Percentiles rank a stretch among this genome's conserved stretches.
Evolutionary conservation across 2,888 invertebrate species (phyloP).

Genomic region (Subacronicta megacephala): DNA sequence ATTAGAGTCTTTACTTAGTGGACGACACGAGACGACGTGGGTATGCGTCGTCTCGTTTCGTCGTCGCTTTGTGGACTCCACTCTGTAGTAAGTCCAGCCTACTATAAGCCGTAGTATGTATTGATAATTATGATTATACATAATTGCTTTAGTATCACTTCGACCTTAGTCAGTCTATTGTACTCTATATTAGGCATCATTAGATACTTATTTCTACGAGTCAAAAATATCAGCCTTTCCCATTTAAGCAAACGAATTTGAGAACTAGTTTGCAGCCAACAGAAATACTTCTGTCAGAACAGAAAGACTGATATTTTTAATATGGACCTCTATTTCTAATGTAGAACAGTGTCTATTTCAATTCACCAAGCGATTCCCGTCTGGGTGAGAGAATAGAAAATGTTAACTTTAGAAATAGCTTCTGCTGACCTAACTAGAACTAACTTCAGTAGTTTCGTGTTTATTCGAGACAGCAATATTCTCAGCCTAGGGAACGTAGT

Average conservation of each 20-base stretch:
- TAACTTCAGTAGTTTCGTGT: slow-evolving; percentile 40
- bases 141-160: no score
- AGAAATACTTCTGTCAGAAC: slow-evolving; percentile 27
- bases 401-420: slow-evolving; percentile 46
- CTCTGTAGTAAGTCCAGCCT: no score
- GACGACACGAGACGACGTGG: no score
- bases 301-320: slow-evolving; percentile 18
- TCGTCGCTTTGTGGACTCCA: no score
- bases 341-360: slow-evolving; percentile 35
- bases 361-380: slow-evolving; percentile 26
- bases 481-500: slow-evolving; percentile 23
- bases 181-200: no score
- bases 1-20: no score
- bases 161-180: no score
- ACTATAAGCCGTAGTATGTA: no score
- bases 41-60: no score
- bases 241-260: neutral
- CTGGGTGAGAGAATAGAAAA: slow-evolving; percentile 45
- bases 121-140: no score
- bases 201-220: no score
- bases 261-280: slow-evolving; percentile 21
- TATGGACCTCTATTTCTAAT: slow-evolving; percentile 35
- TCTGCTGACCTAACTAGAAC: slow-evolving; percentile 53
- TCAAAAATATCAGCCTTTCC: no score
- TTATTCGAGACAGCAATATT: slow-evolving; percentile 41